Evolutionary conservation across 2,113 vertebrate species (phyloP).

Genomic region (Panthera uncia): DNA sequence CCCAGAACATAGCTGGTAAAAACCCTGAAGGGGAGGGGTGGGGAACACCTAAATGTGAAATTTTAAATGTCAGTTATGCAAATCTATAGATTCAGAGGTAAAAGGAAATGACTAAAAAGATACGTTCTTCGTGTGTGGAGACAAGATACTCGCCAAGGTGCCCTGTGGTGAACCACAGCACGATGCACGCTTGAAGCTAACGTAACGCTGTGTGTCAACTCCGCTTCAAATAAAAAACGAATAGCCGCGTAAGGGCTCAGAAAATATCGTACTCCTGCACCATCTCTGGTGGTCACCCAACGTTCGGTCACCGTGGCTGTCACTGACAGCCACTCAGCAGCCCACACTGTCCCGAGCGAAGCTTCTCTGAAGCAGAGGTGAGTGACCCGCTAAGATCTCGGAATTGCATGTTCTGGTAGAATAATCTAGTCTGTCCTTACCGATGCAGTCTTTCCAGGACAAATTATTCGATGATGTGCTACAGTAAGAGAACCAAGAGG

Average conservation of each 20-base stretch:
- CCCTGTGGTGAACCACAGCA: background rate
- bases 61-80: background rate
- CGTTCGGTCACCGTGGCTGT: background rate
- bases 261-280: background rate
- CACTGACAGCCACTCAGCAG: background rate
- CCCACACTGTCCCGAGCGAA: background rate
- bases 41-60: background rate
- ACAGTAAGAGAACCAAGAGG: background rate
- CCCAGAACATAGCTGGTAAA: background rate
- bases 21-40: background rate
- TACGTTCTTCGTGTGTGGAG: background rate
- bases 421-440: background rate
- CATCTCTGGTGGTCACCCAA: background rate
- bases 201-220: background rate
- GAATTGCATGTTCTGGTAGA: background rate
- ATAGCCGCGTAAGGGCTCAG: background rate
- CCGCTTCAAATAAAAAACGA: background rate
- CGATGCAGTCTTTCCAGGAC: background rate
- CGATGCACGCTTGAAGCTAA: background rate
- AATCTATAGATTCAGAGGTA: background rate
- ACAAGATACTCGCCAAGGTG: background rate
- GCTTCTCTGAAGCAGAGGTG: background rate
- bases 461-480: background rate
- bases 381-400: background rate
- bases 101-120: background rate